Conservation (phyloP, 2,797 vertebrate genomes). For the Spinibarbus caldwelli region DNA sequence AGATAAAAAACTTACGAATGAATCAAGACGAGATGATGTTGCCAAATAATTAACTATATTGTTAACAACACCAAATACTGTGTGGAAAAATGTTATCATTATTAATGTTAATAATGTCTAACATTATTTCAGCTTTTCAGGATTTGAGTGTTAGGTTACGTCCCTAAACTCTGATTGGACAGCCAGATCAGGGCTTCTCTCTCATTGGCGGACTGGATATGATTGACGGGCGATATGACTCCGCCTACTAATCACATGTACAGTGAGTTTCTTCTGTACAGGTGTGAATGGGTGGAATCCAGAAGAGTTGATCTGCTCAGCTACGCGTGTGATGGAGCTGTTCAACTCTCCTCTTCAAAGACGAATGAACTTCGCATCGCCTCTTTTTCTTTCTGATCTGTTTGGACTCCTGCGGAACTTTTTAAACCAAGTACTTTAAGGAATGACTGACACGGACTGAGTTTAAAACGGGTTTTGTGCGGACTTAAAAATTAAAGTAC, state of each 20-base stretch:
- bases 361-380: background rate
- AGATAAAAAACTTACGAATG: background rate
- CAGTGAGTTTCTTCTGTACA: background rate
- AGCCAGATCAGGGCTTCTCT: background rate
- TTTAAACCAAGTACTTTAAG: background rate
- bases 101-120: too few species aligned
- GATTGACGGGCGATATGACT: background rate
- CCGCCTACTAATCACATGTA: background rate
- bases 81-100: background rate
- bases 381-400: background rate
- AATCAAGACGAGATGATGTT: background rate
- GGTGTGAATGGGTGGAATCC: conserved; percentile 23
- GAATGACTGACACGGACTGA: conserved; percentile 13
- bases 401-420: background rate
- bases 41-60: background rate
- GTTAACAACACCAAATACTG: background rate
- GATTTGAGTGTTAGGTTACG: background rate
- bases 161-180: conserved; percentile 5
- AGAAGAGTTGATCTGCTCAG: background rate
- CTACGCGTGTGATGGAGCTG: conserved; percentile 10
- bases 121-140: background rate
- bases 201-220: conserved; percentile 5
- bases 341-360: background rate
- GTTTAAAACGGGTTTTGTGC: background rate
- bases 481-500: background rate